Conservation (phyloP, 1,140 invertebrate genomes). For the Leptinotarsa defecta region DNA sequence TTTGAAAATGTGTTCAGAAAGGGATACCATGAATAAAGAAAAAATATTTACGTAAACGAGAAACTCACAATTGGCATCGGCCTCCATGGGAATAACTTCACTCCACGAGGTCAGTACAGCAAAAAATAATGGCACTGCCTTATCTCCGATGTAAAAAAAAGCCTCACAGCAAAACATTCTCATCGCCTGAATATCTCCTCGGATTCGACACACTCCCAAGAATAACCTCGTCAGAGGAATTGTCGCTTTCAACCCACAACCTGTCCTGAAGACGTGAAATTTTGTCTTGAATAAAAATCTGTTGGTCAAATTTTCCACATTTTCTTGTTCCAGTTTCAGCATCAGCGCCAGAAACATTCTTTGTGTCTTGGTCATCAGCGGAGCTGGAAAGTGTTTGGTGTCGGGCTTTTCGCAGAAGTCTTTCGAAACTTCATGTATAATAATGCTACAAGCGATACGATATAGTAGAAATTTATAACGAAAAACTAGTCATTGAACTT, state of each 20-base stretch:
- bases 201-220: conserved; percentile 43
- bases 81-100: conserved; percentile 45
- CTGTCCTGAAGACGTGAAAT: conserved; percentile 23
- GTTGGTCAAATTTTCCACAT: conserved; percentile 32
- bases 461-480: too few relatives aligned
- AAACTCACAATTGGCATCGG: conserved; percentile 34
- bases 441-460: conserved; percentile 32
- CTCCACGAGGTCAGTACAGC: conserved; percentile 47
- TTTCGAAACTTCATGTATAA: conserved; percentile 34
- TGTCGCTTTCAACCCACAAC: conserved; percentile 27
- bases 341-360: conserved; percentile 42
- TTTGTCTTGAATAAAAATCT: conserved; percentile 32
- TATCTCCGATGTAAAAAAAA: conserved; percentile 46
- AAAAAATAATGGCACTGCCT: conserved; percentile 47
- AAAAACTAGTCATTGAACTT: conserved; percentile 20
- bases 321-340: conserved; percentile 35
- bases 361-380: conserved; percentile 45
- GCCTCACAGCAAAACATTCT: conserved; percentile 47
- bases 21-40: neutral
- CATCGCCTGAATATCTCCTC: conserved; percentile 41
- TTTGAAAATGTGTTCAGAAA: too few relatives aligned
- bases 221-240: conserved; percentile 43
- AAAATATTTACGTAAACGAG: neutral
- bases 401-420: conserved; percentile 40
- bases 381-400: conserved; percentile 40